phyloP scores from a whole-genome alignment of 2,113 vertebrate genomes.

The Hucho hucho region DNA sequence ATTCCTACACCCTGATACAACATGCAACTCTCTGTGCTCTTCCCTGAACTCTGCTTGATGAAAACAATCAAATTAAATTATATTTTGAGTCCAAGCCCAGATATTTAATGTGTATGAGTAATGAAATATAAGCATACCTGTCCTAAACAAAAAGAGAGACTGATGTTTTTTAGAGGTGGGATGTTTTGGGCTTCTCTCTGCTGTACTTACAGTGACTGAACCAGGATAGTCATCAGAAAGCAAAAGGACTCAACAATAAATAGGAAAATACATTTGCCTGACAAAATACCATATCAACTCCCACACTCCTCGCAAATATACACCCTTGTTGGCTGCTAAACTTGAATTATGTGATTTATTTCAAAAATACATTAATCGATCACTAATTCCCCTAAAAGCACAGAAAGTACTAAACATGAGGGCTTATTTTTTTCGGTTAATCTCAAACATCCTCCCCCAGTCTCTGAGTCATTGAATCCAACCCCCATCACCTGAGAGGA shows the following conservation, averaged over 20 bases:
- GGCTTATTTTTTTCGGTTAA: conserved; percentile 48
- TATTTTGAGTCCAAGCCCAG: conserved; percentile 24
- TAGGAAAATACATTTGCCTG: conserved; percentile 70
- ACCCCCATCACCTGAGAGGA: conserved; percentile 56
- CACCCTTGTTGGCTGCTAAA: conserved; percentile 67
- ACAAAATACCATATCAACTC: conserved; percentile 59
- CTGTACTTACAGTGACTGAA: conserved; percentile 50
- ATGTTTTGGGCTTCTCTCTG: conserved; percentile 43
- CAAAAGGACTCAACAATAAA: conserved; percentile 72
- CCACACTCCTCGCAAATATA: conserved; percentile 57
- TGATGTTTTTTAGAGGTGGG: conserved; percentile 1
- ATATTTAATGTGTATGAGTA: not conserved
- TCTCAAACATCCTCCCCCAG: conserved; percentile 23
- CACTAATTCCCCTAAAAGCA: conserved; percentile 52
- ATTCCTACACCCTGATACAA: conserved; percentile 61
- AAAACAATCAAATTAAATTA: conserved; percentile 28
- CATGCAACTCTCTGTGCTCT: conserved; percentile 34
- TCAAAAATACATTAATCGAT: conserved; percentile 56
- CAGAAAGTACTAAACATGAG: conserved; percentile 60
- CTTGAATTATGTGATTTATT: conserved; percentile 61
- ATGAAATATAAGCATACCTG: not conserved
- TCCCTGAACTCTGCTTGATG: conserved; percentile 43
- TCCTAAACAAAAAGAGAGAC: not conserved
- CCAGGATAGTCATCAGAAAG: conserved; percentile 45
- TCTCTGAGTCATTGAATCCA: conserved; percentile 40